Conservation (phyloP, 2,888 invertebrate genomes). For the Nymphalis polychloros region DNA sequence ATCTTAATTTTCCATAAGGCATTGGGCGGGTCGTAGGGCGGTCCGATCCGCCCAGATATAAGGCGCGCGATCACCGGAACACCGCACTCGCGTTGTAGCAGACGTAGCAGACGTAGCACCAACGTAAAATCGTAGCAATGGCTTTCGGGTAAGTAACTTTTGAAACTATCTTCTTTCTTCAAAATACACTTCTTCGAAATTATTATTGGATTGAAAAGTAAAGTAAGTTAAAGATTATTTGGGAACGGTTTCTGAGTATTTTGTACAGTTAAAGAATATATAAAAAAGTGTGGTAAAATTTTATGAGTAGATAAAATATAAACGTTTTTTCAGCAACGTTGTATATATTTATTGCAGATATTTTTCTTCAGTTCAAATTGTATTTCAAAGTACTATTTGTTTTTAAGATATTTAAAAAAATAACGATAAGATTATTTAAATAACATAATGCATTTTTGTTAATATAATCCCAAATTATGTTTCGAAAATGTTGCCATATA, state of each 20-base stretch:
- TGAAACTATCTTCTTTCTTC: not conserved
- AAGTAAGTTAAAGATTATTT: not conserved
- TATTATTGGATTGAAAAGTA: not conserved
- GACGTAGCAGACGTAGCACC: slow-evolving; percentile 32
- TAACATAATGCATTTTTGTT: no score
- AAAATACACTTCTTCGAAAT: not conserved
- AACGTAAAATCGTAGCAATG: slow-evolving; percentile 53
- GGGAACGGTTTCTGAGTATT: no score
- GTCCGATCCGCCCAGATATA: slow-evolving; percentile 58
- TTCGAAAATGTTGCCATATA: not conserved
- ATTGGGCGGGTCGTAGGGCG: slow-evolving; percentile 56
- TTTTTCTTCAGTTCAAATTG: no score
- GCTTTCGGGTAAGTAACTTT: slow-evolving; percentile 51
- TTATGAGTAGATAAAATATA: no score
- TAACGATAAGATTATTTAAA: no score
- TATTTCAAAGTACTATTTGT: no score
- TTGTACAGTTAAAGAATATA: no score
- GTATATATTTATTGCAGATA: no score
- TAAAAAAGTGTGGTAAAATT: no score
- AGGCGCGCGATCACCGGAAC: slow-evolving; percentile 51
- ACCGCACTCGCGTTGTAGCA: slow-evolving; percentile 49
- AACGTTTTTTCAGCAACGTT: no score
- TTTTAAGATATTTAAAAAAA: no score
- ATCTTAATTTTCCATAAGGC: slow-evolving; percentile 23
- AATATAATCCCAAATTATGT: no score